A percentile compares a stretch with the other conserved stretches of the same genome.
Evolutionary conservation across 1,140 invertebrate genomes (phyloP).

Genomic region (Cyclargus thomasi): DNA sequence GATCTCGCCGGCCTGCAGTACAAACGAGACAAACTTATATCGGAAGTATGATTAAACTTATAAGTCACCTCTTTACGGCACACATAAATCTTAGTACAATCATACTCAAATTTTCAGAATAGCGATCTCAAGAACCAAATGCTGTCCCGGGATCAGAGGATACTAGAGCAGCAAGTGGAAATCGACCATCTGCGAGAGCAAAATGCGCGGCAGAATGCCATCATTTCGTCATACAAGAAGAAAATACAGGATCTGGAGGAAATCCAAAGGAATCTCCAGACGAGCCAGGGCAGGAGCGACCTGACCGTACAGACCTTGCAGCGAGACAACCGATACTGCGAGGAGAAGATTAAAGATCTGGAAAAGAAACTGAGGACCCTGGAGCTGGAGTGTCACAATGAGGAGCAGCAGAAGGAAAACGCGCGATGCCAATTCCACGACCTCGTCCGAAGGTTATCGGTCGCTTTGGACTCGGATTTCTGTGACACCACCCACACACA

Average conservation of each 20-base stretch:
- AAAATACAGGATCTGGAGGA: slow-evolving; percentile 87
- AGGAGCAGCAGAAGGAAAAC: slow-evolving; percentile 81
- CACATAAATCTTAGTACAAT: neutral
- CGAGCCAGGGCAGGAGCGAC: slow-evolving; percentile 79
- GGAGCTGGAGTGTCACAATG: slow-evolving; percentile 81
- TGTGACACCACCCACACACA: slow-evolving; percentile 77
- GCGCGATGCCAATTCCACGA: slow-evolving; percentile 81
- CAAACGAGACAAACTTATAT: slow-evolving; percentile 85
- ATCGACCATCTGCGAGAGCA: slow-evolving; percentile 85
- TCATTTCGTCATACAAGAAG: slow-evolving; percentile 85
- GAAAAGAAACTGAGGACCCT: slow-evolving; percentile 83
- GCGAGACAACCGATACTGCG: slow-evolving; percentile 83
- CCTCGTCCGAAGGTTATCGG: slow-evolving; percentile 80
- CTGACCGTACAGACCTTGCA: slow-evolving; percentile 82
- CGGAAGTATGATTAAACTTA: slow-evolving; percentile 76
- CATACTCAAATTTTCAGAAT: slow-evolving; percentile 56
- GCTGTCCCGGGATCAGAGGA: slow-evolving; percentile 79
- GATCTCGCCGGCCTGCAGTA: slow-evolving; percentile 87
- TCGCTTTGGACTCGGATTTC: slow-evolving; percentile 80
- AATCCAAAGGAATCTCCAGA: slow-evolving; percentile 80
- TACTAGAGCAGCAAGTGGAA: slow-evolving; percentile 81
- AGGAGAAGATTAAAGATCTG: slow-evolving; percentile 84
- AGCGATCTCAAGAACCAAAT: slow-evolving; percentile 81
- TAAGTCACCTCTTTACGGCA: no score
- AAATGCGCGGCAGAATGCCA: slow-evolving; percentile 85